Evolutionary conservation across 2,797 vertebrate species (phyloP).

Genomic region (Danio tinwini): DNA sequence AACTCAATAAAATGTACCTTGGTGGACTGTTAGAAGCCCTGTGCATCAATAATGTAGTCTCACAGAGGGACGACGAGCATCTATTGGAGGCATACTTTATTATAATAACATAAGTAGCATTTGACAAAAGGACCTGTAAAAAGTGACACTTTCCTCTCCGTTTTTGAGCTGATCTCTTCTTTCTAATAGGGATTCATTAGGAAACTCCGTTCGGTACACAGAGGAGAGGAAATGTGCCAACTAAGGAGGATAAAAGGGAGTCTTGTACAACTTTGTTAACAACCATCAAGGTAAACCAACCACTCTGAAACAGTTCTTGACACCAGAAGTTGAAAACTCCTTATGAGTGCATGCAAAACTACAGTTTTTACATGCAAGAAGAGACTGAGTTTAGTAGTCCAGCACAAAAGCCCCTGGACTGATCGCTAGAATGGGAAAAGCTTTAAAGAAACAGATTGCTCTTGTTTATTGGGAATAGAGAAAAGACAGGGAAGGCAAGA

Average conservation of each 20-base stretch:
- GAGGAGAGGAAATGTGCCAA: slow-evolving; percentile 43
- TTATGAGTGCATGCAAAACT: slow-evolving; percentile 45
- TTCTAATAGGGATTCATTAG: slow-evolving; percentile 59
- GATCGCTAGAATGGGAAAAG: slow-evolving; percentile 57
- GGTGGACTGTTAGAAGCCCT: slow-evolving; percentile 37
- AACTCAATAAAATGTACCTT: slow-evolving; percentile 19
- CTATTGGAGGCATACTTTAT: slow-evolving; percentile 4
- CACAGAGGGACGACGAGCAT: not conserved
- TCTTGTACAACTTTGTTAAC: slow-evolving; percentile 31
- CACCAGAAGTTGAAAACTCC: slow-evolving; percentile 44
- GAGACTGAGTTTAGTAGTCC: slow-evolving; percentile 45
- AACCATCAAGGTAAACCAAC: slow-evolving; percentile 41
- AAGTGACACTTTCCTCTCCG: not conserved
- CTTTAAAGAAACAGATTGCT: slow-evolving; percentile 59
- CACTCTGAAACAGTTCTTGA: slow-evolving; percentile 36
- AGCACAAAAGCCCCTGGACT: slow-evolving; percentile 52
- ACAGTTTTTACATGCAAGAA: slow-evolving; percentile 47
- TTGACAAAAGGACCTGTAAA: slow-evolving; percentile 24
- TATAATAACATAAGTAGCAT: slow-evolving; percentile 15
- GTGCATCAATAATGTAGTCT: slow-evolving; percentile 32
- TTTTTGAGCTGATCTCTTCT: slow-evolving; percentile 36
- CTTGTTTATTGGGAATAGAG: slow-evolving; percentile 46
- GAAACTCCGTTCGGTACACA: slow-evolving; percentile 52
- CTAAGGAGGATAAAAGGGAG: slow-evolving; percentile 34
- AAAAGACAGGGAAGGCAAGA: slow-evolving; percentile 60